Evolutionary conservation across 1,140 invertebrate species (phyloP), one percentile per base, ranked within the genome.

Genomic region (Drosophila auraria): DNA sequence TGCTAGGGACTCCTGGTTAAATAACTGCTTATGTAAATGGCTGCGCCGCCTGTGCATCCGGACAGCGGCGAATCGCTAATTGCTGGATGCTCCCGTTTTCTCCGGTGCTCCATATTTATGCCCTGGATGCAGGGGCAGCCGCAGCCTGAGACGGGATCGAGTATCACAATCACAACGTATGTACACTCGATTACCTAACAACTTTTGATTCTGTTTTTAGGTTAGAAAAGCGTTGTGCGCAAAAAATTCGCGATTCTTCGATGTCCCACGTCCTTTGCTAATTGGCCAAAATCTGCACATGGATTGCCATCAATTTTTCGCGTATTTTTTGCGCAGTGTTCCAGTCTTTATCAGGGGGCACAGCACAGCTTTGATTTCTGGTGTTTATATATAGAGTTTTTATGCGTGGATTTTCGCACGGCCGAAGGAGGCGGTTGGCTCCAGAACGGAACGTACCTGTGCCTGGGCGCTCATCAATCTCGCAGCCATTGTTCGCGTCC

Each of bases 401-500:
- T 47, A 1, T 9, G 38, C 27, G 38, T 40, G 25, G 9, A 47
- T 7, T 56, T 23, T 45, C n/a, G 50, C 4, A 6, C 17, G 20
- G 25, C 33, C 36, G 49, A 25, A 30, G 25, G 40, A 40, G 57
- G 58, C 25, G 38, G 59, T 44, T 40, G 56, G 73, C 78, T 71
- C 78, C 70, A 56, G 45, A 47, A 62, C 36, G 58, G 53, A 61
- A 78, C 82, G 45, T 89, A 89, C 86, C 86, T 89, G 86, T 69
- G 86, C 82, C 86, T 89, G 86, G 51, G 78, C 86, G 68, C 40
- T 89, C 68, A 89, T 89, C 71, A 89, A 51, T 91, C 86, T 89
- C 62, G 82, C 78, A 72, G 86, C 86, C 86, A 89, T 91, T 70
- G 61, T 89, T 83, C 72, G 84, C 83, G 80, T 38, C 51, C 63